phyloP scores from a whole-genome alignment of 2,888 invertebrate genomes.

The Dynastes maya region DNA sequence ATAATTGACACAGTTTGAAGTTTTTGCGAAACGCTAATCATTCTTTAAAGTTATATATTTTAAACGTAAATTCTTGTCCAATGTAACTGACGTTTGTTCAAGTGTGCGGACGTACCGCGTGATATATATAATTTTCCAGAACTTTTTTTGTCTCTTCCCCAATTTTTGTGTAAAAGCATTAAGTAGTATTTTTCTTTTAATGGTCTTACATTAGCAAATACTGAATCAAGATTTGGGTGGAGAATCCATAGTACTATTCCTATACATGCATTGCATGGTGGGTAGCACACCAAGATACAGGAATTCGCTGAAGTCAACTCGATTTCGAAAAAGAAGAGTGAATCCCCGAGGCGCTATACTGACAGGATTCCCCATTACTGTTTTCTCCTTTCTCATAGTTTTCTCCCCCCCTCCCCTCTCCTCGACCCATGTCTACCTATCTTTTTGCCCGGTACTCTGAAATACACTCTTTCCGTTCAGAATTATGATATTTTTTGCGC shows the following conservation, averaged over 20 bases:
- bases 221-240: not conserved
- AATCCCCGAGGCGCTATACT: not conserved
- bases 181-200: too few species aligned
- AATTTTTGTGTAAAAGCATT: not conserved
- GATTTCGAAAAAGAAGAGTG: not conserved
- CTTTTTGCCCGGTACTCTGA: slow-evolving; percentile 5
- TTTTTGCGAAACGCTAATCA: too few species aligned
- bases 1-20: too few species aligned
- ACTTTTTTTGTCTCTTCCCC: too few species aligned
- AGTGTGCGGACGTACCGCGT: too few species aligned
- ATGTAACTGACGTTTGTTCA: too few species aligned
- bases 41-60: too few species aligned
- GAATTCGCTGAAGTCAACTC: not conserved
- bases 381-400: too few species aligned
- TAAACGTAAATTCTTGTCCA: too few species aligned
- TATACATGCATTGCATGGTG: not conserved
- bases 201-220: too few species aligned
- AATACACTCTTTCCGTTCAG: slow-evolving; percentile 42
- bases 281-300: not conserved
- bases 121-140: too few species aligned
- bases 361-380: not conserved
- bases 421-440: not conserved
- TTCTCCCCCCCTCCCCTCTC: not conserved
- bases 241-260: not conserved
- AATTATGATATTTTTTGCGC: slow-evolving; percentile 61